phyloP scores from a whole-genome alignment of 2,113 vertebrate species.

The Myotis brandtii region DNA sequence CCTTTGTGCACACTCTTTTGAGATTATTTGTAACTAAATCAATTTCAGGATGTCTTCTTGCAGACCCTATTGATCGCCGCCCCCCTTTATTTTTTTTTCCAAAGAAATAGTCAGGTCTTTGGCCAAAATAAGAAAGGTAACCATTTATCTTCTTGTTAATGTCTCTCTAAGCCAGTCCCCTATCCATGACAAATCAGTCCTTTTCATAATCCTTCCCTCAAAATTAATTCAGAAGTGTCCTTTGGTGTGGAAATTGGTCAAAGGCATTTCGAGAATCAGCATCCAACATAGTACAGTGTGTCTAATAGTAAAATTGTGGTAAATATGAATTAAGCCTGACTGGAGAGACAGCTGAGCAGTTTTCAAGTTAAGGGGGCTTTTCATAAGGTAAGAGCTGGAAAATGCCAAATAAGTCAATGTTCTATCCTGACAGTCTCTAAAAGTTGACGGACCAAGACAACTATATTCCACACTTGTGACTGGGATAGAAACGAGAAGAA shows the following conservation, averaged over 20 bases:
- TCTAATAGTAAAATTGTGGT: conserved; percentile 20
- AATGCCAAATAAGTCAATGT: neutral
- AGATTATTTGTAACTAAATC: neutral
- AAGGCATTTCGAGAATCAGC: neutral
- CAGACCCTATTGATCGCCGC: neutral
- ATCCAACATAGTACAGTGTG: neutral
- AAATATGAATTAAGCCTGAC: neutral
- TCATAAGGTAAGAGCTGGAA: neutral
- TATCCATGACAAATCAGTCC: neutral
- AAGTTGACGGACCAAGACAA: neutral
- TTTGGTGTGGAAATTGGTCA: neutral
- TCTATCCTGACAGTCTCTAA: neutral
- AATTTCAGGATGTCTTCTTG: conserved; percentile 9
- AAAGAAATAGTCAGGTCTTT: neutral
- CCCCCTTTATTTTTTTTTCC: neutral
- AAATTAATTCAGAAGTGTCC: neutral
- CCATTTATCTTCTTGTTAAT: neutral
- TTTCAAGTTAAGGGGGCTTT: neutral
- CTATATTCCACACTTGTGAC: neutral
- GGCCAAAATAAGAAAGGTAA: neutral
- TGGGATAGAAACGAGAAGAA: neutral
- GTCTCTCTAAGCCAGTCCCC: neutral
- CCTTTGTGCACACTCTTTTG: neutral
- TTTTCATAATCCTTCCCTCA: neutral
- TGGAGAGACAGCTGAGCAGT: neutral